Evolutionary conservation across 2,888 invertebrate species (phyloP).

Genomic region (Clusia tigrina): DNA sequence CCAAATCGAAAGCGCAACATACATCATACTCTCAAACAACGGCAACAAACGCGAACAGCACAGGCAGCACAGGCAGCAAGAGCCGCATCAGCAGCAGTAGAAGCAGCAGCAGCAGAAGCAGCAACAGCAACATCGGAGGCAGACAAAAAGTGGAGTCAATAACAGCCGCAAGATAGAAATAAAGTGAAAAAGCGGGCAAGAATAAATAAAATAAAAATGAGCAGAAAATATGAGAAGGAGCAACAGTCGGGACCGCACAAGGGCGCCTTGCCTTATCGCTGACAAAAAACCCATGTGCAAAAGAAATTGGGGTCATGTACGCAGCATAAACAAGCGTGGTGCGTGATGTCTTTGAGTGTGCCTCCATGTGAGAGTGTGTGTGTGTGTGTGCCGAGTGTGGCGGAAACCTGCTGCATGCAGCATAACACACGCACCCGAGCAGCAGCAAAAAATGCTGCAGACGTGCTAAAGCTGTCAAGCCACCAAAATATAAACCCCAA

Average conservation of each 20-base stretch:
- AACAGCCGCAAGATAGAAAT: neutral
- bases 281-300: constrained; percentile 18
- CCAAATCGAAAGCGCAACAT: constrained; percentile 58
- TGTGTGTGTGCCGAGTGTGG: neutral
- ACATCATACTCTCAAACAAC: constrained; percentile 48
- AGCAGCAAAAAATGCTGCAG: constrained; percentile 21
- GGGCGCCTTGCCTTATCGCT: constrained; percentile 37
- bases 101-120: constrained; percentile 1
- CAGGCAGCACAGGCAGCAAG: neutral
- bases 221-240: neutral
- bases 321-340: constrained; percentile 11
- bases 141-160: constrained; percentile 21
- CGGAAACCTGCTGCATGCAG: constrained; percentile 18
- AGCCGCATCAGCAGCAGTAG: constrained; percentile 2
- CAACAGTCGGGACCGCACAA: constrained; percentile 7
- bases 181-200: neutral
- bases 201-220: neutral
- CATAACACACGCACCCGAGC: neutral
- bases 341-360: no score
- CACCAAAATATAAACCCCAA: neutral
- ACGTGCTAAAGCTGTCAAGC: constrained; percentile 23
- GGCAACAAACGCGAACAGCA: neutral
- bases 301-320: constrained; percentile 53
- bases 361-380: neutral
- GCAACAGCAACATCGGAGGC: constrained; percentile 1